A percentile compares a stretch with the other conserved stretches of the same genome.
phyloP scores from a whole-genome alignment of 2,797 vertebrate species.

The Cuculus canorus region DNA sequence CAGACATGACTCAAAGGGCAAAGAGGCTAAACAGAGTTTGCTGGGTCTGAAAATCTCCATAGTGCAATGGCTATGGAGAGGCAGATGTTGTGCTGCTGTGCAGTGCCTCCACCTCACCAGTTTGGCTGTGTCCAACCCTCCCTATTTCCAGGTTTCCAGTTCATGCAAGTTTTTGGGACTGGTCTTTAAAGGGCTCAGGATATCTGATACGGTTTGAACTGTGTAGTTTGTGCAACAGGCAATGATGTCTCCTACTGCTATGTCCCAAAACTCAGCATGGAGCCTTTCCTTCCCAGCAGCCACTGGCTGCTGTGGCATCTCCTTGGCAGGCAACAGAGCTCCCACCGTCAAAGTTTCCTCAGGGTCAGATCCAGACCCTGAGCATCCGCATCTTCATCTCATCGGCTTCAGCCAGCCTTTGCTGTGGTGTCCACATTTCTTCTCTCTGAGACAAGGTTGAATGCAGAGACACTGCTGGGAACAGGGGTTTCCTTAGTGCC shows the following conservation, averaged over 20 bases:
- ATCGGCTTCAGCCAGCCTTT: background rate
- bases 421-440: rapidly evolving
- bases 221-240: background rate
- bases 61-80: background rate
- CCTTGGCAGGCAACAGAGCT: background rate
- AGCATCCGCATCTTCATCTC: background rate
- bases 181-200: background rate
- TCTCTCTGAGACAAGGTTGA: background rate
- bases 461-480: background rate
- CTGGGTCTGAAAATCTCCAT: background rate
- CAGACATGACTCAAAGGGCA: conserved; percentile 14
- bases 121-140: background rate
- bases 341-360: background rate
- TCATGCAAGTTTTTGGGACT: background rate
- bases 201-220: background rate
- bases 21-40: background rate
- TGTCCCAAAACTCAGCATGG: rapidly evolving
- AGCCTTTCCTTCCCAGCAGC: background rate
- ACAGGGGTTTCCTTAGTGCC: background rate
- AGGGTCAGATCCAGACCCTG: background rate
- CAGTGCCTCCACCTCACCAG: background rate
- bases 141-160: background rate
- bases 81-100: background rate
- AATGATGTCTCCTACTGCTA: background rate
- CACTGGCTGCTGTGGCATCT: rapidly evolving